phyloP scores from a whole-genome alignment of 2,113 vertebrate species.

The Engystomops pustulosus region DNA sequence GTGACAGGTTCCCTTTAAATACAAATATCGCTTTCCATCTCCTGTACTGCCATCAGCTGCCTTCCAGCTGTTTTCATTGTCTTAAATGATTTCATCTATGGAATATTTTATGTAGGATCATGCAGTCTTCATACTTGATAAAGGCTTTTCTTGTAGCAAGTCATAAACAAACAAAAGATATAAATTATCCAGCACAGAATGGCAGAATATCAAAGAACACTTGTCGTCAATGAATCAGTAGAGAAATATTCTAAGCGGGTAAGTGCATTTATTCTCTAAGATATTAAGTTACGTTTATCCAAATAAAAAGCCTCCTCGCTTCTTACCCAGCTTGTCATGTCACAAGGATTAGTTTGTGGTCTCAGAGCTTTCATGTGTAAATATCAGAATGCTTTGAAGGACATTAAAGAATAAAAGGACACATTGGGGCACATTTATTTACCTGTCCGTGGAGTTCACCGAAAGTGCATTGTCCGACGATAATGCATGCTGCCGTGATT shows the following conservation, averaged over 20 bases:
- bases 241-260: background rate
- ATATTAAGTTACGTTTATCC: constrained; percentile 16
- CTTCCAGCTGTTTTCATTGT: background rate
- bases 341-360: background rate
- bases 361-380: too few relatives aligned
- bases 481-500: too few relatives aligned
- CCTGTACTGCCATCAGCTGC: background rate
- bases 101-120: constrained; percentile 8
- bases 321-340: constrained; percentile 5
- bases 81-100: background rate
- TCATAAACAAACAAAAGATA: constrained; percentile 13
- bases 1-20: too few relatives aligned
- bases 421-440: too few relatives aligned
- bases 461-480: too few relatives aligned
- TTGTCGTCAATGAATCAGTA: background rate
- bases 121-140: background rate
- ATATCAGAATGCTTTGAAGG: too few relatives aligned
- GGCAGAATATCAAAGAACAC: background rate
- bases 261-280: constrained; percentile 7
- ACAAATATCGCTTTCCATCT: background rate
- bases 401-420: too few relatives aligned
- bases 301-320: constrained; percentile 11
- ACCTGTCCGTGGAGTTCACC: too few relatives aligned
- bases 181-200: background rate
- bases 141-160: background rate